Conservation (phyloP, 30 jellyfish, hydroid and myxozoan species). For the Sanderia malayensis region DNA sequence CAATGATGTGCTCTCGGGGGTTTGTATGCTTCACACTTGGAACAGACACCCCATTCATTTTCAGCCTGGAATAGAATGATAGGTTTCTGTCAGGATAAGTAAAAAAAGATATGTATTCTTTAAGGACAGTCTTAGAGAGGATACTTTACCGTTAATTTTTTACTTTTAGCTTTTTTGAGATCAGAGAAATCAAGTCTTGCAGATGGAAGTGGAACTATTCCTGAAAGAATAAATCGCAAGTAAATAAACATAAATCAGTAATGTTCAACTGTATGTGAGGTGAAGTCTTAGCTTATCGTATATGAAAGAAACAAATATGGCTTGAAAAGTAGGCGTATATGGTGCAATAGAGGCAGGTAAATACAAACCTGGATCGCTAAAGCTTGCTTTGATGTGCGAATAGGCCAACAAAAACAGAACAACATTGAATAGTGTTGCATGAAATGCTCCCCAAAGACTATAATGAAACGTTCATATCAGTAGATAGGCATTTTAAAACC, state of each 20-base stretch:
- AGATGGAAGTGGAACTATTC: slow-evolving; percentile 84
- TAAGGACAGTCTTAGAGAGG: not conserved
- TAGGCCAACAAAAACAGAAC: slow-evolving; percentile 65
- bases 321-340: too few relatives aligned
- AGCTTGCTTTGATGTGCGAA: slow-evolving; percentile 88
- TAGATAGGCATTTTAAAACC: too few relatives aligned
- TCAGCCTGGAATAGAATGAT: slow-evolving; percentile 27
- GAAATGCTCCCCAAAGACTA: slow-evolving; percentile 95
- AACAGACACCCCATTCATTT: slow-evolving; percentile 76
- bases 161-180: slow-evolving; percentile 57
- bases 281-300: too few relatives aligned
- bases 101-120: too few relatives aligned
- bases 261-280: too few relatives aligned
- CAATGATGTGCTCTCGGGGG: slow-evolving; percentile 97
- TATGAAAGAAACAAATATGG: too few relatives aligned
- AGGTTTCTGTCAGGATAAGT: too few relatives aligned
- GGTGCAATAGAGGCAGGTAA: too few relatives aligned
- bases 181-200: slow-evolving; percentile 93
- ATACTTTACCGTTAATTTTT: slow-evolving; percentile 24
- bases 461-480: slow-evolving; percentile 10
- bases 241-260: too few relatives aligned
- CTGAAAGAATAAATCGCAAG: slow-evolving; percentile 18
- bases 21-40: slow-evolving; percentile 72
- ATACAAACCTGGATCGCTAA: slow-evolving; percentile 87
- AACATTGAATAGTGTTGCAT: slow-evolving; percentile 68